phyloP scores from a whole-genome alignment of 1,140 invertebrate genomes.

The Steinernema feltiae region DNA sequence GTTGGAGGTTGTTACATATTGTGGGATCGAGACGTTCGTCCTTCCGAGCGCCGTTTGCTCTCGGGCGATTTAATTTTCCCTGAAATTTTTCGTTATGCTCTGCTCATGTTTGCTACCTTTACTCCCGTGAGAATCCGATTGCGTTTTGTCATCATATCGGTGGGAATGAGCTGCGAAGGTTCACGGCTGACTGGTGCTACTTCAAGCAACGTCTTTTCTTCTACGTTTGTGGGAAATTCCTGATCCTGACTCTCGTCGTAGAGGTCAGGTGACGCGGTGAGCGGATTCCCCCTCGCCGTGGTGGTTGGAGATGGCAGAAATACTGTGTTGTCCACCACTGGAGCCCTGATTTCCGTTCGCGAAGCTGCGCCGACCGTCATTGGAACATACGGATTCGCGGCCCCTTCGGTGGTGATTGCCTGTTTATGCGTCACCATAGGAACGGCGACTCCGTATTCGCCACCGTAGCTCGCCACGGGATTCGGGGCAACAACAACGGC shows the following conservation, averaged over 20 bases:
- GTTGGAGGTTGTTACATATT: background rate
- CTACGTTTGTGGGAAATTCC: background rate
- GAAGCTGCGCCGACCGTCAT: background rate
- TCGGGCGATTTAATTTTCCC: background rate
- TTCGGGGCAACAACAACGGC: no score
- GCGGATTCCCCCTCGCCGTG: background rate
- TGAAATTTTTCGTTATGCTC: background rate
- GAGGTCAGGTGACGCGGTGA: background rate
- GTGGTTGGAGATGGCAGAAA: background rate
- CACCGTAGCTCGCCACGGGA: background rate
- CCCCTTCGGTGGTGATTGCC: background rate
- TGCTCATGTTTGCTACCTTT: background rate
- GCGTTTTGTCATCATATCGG: background rate
- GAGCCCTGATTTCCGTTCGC: background rate
- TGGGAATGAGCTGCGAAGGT: background rate
- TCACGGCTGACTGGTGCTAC: background rate
- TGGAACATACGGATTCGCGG: background rate
- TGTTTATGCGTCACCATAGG: background rate
- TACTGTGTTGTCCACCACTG: background rate
- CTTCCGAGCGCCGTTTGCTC: background rate
- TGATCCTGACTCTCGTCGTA: background rate
- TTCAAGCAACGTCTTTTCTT: background rate
- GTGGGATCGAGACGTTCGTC: background rate
- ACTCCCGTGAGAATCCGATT: background rate
- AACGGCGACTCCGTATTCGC: no score